These are phyloP conservation scores for Acronicta leporina DNA, from an alignment of 2,888 invertebrate genomes.

Conservation along the genomic window DNA sequence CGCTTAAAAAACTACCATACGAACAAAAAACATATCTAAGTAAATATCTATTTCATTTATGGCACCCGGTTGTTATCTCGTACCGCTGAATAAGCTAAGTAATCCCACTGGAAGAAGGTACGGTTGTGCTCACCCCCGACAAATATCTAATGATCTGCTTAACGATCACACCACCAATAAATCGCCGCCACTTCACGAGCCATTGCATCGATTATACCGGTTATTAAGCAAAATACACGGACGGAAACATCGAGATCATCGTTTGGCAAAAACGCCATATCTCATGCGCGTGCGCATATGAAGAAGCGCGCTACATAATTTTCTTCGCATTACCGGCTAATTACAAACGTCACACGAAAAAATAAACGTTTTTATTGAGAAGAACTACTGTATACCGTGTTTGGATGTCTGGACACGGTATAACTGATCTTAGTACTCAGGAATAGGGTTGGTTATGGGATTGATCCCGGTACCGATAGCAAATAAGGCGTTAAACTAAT, in stretches of 20 bases:
- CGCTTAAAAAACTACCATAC: no score
- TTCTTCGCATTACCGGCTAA: constrained; percentile 77
- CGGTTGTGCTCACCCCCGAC: constrained; percentile 1
- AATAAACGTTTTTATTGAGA: constrained; percentile 44
- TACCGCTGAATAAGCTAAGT: no score
- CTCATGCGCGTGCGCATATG: constrained; percentile 68
- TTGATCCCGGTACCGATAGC: constrained; percentile 1
- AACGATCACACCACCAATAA: constrained; percentile 59
- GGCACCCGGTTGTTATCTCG: no score
- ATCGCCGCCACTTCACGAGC: constrained; percentile 68
- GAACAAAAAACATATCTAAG: no score
- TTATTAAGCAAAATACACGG: constrained; percentile 76
- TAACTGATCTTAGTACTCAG: neutral
- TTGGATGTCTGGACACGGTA: neutral
- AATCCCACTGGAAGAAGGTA: no score
- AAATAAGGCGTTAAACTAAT: constrained; percentile 43
- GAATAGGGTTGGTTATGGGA: constrained; percentile 18
- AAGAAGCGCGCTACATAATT: constrained; percentile 68
- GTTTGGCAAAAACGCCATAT: constrained; percentile 66
- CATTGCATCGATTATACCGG: constrained; percentile 75
- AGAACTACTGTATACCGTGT: constrained; percentile 42
- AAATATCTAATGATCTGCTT: constrained; percentile 11
- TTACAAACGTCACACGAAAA: constrained; percentile 66
- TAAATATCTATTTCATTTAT: no score
- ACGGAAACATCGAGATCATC: constrained; percentile 78